Evolutionary conservation across 1,140 invertebrate genomes (phyloP), one percentile per base, ranked within the genome.

Genomic region (Atopsyche davidsoni): DNA sequence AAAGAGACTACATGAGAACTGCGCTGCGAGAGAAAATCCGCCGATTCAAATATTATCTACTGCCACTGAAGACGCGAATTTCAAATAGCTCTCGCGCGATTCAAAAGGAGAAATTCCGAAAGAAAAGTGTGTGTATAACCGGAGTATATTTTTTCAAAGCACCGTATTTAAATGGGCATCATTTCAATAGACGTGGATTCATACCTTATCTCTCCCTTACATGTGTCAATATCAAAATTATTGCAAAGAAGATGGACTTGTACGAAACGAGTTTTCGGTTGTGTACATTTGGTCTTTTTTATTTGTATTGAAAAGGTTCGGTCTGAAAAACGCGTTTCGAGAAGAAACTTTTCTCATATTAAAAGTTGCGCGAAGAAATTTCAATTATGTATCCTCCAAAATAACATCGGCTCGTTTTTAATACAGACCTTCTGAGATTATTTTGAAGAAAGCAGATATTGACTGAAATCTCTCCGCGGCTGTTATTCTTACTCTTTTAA

Each of bases 81-180:
- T 36, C 35, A 31, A 32, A 17, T 21, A 21, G 23, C 44, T 34
- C 51, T 45, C 17, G 13, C 35, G 32, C 44, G 38, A 46, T 42
- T 42, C 24, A 42, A 22, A 22, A 14, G 35, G 25, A 32, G 41
- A 19, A 40, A 45, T 38, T 32, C 32, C 23, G 14, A 32, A 23
- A 43, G 51, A 17, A 46, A 40, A 53, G 40, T 36, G 23, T 36
- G 23, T 40, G 47, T 49, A 43, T 52, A 23, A 38, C 22, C 18
- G 23, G 14, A 35, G 41, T 50, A 47, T 36, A 46, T 47, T 50
- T 39, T 42, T 51, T 47, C 39, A 32, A 32, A 47, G 38, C 14
- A 16, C 38, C 45, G 46, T 53, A 57, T 57, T 57, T 57, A 57
- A 57, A 57, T 52, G 46, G 46, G 39, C 36, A 52, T 53, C 55